These are phyloP conservation scores for Eupithecia pulchellata DNA, from an alignment of 2,888 invertebrate genomes.

Conservation along the genomic window DNA sequence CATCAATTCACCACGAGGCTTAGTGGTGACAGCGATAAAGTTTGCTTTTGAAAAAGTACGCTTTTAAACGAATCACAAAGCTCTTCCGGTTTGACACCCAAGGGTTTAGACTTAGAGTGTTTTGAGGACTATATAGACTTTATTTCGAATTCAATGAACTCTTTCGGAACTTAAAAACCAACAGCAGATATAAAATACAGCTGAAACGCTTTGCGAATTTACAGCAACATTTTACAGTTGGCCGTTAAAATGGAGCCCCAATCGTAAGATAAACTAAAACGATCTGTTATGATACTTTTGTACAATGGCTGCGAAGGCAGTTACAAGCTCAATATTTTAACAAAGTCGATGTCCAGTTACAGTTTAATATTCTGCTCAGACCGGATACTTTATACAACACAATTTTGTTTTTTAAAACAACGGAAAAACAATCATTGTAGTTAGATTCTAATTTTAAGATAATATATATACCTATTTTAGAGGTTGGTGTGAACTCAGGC, in stretches of 20 bases:
- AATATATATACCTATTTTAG: too few species aligned
- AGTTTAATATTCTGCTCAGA: conserved; percentile 20
- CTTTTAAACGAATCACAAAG: conserved; percentile 14
- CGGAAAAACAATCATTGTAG: neutral
- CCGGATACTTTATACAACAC: neutral
- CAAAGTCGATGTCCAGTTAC: conserved; percentile 51
- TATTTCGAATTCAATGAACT: conserved; percentile 7
- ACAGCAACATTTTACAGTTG: conserved; percentile 46
- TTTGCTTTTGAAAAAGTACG: conserved; percentile 33
- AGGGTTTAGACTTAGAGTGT: neutral
- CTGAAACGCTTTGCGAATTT: conserved; percentile 39
- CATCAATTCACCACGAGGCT: conserved; percentile 51
- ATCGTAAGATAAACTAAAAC: conserved; percentile 48
- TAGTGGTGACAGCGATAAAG: conserved; percentile 48
- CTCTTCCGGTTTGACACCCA: conserved; percentile 15
- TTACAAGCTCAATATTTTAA: conserved; percentile 54
- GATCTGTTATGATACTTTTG: conserved; percentile 50
- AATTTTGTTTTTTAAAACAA: neutral
- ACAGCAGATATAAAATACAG: conserved; percentile 28
- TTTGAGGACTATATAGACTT: neutral
- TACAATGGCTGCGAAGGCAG: conserved; percentile 46
- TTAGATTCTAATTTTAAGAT: too few species aligned
- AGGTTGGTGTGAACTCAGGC: too few species aligned
- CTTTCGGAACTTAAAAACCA: neutral
- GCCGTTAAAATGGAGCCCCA: conserved; percentile 46